Evolutionary conservation across 2,888 invertebrate genomes (phyloP), one percentile per base, ranked within the genome.

Genomic region (Microdon myrmicae): DNA sequence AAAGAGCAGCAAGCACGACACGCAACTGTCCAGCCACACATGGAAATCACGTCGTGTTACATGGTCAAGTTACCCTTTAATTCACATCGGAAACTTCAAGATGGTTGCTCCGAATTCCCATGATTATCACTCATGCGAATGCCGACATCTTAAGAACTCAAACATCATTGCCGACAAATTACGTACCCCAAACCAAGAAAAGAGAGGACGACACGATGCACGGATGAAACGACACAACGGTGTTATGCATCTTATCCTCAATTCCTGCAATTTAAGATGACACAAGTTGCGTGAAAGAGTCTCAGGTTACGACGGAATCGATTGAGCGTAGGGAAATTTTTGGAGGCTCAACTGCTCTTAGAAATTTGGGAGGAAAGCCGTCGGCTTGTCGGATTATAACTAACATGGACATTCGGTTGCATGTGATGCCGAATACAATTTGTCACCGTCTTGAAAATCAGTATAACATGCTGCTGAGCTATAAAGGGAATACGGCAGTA

Each of bases 31-130:
- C 43, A 9, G 35, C 7, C 31, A 55, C 54, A 55, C 47, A 60
- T 37, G 37, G 43, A 58, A 66, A 66, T 59, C 64, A 66, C 64
- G 64, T 66, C 53, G 64, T 28, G 47, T 64, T 53, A 64, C 58
- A 53, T 45, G 53, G 47, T 58, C 34, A 53, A 64, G 23, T 38
- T 47, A 23, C 16, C 9, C 51, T 51, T 56, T 49, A 44, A 29
- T 28, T 34, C 19, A 44, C 31, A 31, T 10, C 22, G 37, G 20
- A 39, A 43, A 31, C 34, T 45, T 9, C 26, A 51, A 56, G 44
- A 56, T 56, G 22, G 44, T 39, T 29, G n/a, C n/a, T 22, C 49
- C 20, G 20, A 32, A 31, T 43, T 35, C 43, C 41, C n/a, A n/a
- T n/a, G 51, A 58, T 58, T 58, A 58, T 41, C 41, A 16, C 22